Percentiles rank a stretch among this genome's conserved stretches.
These are phyloP conservation scores for Narcine bancroftii DNA, from an alignment of 2,113 vertebrate genomes.

Conservation along the genomic window DNA sequence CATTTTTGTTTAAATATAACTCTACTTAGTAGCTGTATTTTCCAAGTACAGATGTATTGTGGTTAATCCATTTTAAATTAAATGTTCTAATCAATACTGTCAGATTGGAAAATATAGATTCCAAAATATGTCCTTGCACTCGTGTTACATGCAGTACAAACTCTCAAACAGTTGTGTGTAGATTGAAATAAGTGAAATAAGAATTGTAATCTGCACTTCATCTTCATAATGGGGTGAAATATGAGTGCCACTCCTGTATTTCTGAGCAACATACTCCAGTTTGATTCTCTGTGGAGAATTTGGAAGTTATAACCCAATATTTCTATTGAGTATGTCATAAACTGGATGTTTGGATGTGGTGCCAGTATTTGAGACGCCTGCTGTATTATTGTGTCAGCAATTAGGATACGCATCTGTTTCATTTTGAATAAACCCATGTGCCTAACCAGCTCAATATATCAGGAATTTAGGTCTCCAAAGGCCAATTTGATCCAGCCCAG, in stretches of 20 bases:
- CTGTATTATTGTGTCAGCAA: slow-evolving; percentile 31
- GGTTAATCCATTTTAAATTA: too few relatives aligned
- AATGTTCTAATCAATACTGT: neutral
- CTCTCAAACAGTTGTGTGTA: neutral
- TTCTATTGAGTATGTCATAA: slow-evolving; percentile 28
- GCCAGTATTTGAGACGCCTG: slow-evolving; percentile 30
- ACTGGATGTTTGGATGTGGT: slow-evolving; percentile 15
- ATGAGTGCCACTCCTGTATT: slow-evolving; percentile 14
- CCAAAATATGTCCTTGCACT: neutral
- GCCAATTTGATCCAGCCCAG: slow-evolving; percentile 35
- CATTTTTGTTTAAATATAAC: neutral
- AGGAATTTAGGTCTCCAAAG: slow-evolving; percentile 35
- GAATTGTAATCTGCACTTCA: neutral
- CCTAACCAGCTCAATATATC: slow-evolving; percentile 34
- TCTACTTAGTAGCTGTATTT: neutral
- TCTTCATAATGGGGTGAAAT: slow-evolving; percentile 18
- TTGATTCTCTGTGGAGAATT: neutral
- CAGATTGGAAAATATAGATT: neutral
- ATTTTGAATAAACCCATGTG: slow-evolving; percentile 37
- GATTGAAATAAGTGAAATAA: neutral
- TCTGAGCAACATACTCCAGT: neutral
- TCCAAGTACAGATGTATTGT: neutral
- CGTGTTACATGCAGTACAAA: neutral
- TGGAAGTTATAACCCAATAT: slow-evolving; percentile 18
- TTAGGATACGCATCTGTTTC: slow-evolving; percentile 37